Base-by-base conservation (phyloP, 2,797 vertebrate genomes). In the Perodicticus potto region DNA sequence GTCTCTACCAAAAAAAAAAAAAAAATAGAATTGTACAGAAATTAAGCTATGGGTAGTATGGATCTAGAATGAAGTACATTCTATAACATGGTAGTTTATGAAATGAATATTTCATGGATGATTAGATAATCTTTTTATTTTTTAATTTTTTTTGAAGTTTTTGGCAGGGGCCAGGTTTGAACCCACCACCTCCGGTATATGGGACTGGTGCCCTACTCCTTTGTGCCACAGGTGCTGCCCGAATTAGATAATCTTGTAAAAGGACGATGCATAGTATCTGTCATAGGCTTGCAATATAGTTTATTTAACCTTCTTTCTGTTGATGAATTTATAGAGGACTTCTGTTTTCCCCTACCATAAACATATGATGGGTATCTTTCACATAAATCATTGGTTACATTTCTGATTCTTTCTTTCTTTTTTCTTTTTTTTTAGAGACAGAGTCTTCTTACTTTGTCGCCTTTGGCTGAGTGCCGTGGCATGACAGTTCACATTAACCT, bases 251-350 rank as follows among this genome's bases (percentile, higher is more conserved):
- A 84, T 93, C 70, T 87, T 77, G 25, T 77, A 84, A 96, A 86
- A 57, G 49, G 32, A 86, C 32, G 78, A 91, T 78, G 61, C 32
- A 53, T 76, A 19, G 5, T 93, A 67, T 86, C 63, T 92, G 8
- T 87, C 14, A 76, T 6, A 53, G 49, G 57, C 57, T 32, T 19
- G 32, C 43, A 34, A 69, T 78, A 55, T 7, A 63, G 72, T 77
- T 96, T 34, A 86, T 29, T 91, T 95, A 89, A 63, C 49, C 43
- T 34, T 34, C 43, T 55, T 92, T 92, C 25, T 84, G 1, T 13
- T 94, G 83, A 91, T 55, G 37, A 83, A 89, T 94, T 86, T 96
- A 89, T 91, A 91, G 89, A 80, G 63, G 80, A 82, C 82, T 92
- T 86, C 83, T 73, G 7, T 87, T 95, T 89, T 80, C 59, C 37